Evolutionary conservation across 2,797 vertebrate species (phyloP).

Genomic region (Ambastaia sidthimunki): DNA sequence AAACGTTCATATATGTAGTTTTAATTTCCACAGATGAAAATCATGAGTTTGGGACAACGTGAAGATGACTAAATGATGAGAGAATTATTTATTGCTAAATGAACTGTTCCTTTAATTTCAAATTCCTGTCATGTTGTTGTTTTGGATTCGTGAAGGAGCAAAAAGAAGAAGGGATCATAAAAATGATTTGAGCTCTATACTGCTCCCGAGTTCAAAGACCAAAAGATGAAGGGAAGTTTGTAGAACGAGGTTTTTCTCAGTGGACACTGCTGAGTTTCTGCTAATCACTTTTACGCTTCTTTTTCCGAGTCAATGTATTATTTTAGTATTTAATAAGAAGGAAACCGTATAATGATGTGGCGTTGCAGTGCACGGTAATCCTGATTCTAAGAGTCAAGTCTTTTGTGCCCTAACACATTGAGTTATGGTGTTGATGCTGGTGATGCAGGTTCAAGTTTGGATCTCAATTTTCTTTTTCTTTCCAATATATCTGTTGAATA

Average conservation of each 20-base stretch:
- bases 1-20: background rate
- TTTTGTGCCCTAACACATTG: background rate
- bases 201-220: background rate
- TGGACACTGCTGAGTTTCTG: background rate
- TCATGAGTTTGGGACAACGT: background rate
- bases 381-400: background rate
- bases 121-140: background rate
- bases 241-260: background rate
- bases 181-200: conserved; percentile 7
- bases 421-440: background rate
- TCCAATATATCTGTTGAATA: conserved; percentile 7
- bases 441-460: background rate
- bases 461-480: background rate
- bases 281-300: background rate
- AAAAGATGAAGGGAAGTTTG: background rate
- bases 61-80: background rate
- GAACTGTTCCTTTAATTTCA: background rate
- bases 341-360: background rate
- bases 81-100: background rate
- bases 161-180: background rate
- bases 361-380: background rate
- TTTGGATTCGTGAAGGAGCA: background rate
- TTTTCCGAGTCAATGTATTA: background rate
- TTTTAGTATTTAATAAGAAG: background rate
- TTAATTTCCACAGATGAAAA: background rate